Percentiles rank a stretch among this genome's conserved stretches.
These are phyloP conservation scores for Synanthedon vespiformis DNA, from an alignment of 2,888 invertebrate genomes.

Conservation along the genomic window DNA sequence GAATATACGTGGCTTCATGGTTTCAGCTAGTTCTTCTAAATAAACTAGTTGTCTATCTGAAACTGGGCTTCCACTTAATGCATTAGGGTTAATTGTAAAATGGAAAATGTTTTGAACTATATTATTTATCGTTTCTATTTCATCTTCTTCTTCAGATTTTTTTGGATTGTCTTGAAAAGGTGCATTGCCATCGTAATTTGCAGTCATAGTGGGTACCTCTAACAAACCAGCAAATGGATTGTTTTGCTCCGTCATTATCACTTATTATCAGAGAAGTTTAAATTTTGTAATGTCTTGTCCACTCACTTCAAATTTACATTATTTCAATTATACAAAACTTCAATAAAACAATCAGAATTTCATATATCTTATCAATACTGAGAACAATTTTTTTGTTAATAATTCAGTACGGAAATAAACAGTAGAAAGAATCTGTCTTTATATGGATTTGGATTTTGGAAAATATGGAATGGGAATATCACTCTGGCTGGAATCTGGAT, in stretches of 20 bases:
- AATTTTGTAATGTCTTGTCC: no score
- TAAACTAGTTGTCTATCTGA: slow-evolving; percentile 68
- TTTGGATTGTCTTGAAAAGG: slow-evolving; percentile 24
- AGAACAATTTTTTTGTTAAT: no score
- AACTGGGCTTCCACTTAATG: slow-evolving; percentile 26
- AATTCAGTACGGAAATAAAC: no score
- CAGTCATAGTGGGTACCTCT: slow-evolving; percentile 26
- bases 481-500: no score
- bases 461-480: no score
- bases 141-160: slow-evolving; percentile 23
- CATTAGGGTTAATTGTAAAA: slow-evolving; percentile 73
- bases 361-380: no score
- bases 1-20: slow-evolving; percentile 51
- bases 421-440: no score
- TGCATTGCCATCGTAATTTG: slow-evolving; percentile 21
- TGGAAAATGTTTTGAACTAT: slow-evolving; percentile 80
- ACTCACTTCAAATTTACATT: no score
- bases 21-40: slow-evolving; percentile 73
- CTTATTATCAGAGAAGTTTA: neutral
- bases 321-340: no score
- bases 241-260: slow-evolving; percentile 50
- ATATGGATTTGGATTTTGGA: no score
- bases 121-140: slow-evolving; percentile 50
- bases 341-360: no score
- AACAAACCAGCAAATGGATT: slow-evolving; percentile 58